Evolutionary conservation across 2,113 vertebrate genomes (phyloP).

Genomic region (Cheirogaleus medius): DNA sequence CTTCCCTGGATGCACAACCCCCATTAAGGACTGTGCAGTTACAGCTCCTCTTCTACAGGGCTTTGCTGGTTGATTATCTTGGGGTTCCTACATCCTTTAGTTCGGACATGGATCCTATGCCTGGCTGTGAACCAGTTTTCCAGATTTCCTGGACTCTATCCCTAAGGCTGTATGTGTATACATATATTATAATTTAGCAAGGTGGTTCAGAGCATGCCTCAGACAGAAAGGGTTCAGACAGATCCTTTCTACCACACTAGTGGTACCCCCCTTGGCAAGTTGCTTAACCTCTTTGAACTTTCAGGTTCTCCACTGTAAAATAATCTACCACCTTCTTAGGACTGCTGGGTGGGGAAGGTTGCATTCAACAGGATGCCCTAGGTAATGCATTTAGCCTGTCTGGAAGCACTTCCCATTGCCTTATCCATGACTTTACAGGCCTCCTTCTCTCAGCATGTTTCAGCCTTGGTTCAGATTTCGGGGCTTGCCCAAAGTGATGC

Average conservation of each 20-base stretch:
- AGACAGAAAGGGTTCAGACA: neutral
- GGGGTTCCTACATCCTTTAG: neutral
- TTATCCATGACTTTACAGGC: neutral
- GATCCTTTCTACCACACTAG: neutral
- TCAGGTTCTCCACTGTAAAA: neutral
- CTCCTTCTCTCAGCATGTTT: neutral
- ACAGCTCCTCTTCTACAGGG: neutral
- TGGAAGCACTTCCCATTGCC: neutral
- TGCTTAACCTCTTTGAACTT: neutral
- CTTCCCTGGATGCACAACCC: neutral
- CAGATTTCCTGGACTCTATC: neutral
- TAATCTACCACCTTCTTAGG: neutral
- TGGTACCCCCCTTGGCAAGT: neutral
- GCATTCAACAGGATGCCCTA: constrained; percentile 22
- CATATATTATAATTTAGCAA: neutral
- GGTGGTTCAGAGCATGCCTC: neutral
- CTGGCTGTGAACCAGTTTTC: neutral
- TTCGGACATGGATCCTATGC: neutral
- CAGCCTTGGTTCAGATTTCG: neutral
- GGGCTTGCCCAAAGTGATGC: neutral
- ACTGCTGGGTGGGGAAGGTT: neutral
- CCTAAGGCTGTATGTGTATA: neutral
- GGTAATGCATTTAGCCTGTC: neutral
- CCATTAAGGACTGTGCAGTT: neutral
- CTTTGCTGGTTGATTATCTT: neutral